phyloP scores from a whole-genome alignment of 2,113 vertebrate species.

The Corythornis vintsioides region DNA sequence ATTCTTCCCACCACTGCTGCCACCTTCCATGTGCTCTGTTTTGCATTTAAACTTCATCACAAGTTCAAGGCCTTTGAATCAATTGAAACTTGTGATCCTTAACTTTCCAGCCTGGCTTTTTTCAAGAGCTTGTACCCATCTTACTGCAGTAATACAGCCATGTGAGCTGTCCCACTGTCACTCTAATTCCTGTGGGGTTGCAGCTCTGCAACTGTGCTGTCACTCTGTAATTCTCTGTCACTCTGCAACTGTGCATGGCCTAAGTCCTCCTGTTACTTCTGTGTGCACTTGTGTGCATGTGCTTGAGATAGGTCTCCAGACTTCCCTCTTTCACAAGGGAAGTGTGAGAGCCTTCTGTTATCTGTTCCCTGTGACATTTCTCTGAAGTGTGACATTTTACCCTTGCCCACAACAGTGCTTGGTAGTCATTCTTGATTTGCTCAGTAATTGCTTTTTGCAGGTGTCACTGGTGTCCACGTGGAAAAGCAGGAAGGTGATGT shows the following conservation, averaged over 20 bases:
- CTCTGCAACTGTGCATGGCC: neutral
- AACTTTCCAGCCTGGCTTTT: neutral
- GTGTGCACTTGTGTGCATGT: neutral
- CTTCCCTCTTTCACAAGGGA: neutral
- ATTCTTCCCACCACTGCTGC: neutral
- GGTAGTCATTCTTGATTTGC: neutral
- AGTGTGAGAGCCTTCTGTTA: neutral
- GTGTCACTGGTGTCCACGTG: rapidly evolving
- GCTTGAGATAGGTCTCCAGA: neutral
- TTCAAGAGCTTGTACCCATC: neutral
- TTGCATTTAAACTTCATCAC: neutral
- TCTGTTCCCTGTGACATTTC: neutral
- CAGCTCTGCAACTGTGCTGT: neutral
- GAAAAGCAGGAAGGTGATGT: neutral
- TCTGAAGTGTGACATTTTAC: neutral
- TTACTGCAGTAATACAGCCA: rapidly evolving
- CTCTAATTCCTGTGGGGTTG: neutral
- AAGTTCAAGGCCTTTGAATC: neutral
- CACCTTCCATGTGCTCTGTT: neutral
- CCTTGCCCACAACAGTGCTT: neutral
- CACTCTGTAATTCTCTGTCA: neutral
- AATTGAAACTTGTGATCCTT: neutral
- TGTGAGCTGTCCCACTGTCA: neutral
- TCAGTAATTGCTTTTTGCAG: neutral
- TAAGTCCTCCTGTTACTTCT: neutral